Conservation (phyloP, 92 coral and sea anemone species). For the Blastomussa wellsi region DNA sequence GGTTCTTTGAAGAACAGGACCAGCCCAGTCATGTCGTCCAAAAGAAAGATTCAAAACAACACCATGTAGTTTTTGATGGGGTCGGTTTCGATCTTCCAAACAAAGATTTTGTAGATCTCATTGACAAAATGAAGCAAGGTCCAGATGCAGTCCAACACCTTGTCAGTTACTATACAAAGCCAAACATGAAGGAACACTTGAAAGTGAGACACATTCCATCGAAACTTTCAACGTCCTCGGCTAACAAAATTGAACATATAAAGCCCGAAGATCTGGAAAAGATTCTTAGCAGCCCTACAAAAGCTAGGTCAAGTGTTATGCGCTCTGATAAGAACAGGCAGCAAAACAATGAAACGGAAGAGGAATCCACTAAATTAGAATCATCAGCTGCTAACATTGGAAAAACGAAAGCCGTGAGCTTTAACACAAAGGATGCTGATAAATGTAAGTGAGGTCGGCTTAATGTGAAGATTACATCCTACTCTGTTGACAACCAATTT, state of each 20-base stretch:
- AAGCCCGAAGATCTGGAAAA: slow-evolving; percentile 54
- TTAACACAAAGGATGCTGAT: slow-evolving; percentile 21
- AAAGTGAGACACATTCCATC: slow-evolving; percentile 9
- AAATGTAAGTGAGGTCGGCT: slow-evolving; percentile 44
- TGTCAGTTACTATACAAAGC: slow-evolving; percentile 10
- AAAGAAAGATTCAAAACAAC: slow-evolving; percentile 44
- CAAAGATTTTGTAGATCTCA: slow-evolving; percentile 49
- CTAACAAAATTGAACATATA: slow-evolving; percentile 22
- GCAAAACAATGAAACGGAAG: not conserved
- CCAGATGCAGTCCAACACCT: slow-evolving; percentile 35
- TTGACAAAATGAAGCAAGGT: slow-evolving; percentile 47
- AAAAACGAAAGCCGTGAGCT: slow-evolving; percentile 4
- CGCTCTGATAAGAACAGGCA: slow-evolving; percentile 6
- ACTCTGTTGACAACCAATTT: no score
- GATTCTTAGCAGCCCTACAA: slow-evolving; percentile 58
- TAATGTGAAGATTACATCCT: no score
- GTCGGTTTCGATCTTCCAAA: slow-evolving; percentile 69
- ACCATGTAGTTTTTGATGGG: slow-evolving; percentile 67
- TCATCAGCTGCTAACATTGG: not conserved
- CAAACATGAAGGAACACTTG: slow-evolving; percentile 5
- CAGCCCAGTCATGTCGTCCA: slow-evolving; percentile 30
- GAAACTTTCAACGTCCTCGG: not conserved
- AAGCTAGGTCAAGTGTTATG: slow-evolving; percentile 44
- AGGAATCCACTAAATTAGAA: not conserved
- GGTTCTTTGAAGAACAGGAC: slow-evolving; percentile 44